Base-by-base conservation (phyloP, 1,140 invertebrate genomes). In the Temnothorax longispinosus region DNA sequence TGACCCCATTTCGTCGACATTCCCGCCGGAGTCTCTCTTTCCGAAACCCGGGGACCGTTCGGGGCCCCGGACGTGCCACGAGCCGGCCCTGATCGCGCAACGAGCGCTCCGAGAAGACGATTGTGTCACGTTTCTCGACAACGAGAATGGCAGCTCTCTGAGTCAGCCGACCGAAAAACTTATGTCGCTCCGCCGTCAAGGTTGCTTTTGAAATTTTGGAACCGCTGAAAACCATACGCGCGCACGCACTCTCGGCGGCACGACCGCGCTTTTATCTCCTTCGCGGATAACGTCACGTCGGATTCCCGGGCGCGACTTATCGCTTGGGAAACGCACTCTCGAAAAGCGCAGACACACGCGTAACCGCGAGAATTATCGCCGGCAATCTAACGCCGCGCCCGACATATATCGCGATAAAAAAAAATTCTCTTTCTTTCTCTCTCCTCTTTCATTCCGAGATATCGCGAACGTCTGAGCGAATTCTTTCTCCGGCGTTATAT, bases 131-230 rank as follows among this genome's bases (percentile, higher is more conserved):
- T 84, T 84, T 41, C 15, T 4, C 27, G 32, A 75, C n/a, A 38
- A 58, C 69, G 80, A 71, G 78, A 69, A 74, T 54, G n/a, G 69
- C 54, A 47, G 4, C 18, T 80, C 35, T 84, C 80, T 75, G 41
- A 74, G 54, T 84, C 80, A 84, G 80, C 56, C 38, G 69, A 84
- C 80, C 80, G 54, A 84, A 84, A 84, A 84, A 75, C 80, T 81
- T n/a, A 27, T 35, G 35, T 72, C 27, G 65, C 27, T 47, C 11
- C 18, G 77, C 21, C 69, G 54, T 74, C 80, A 84, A 84, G 80
- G 69, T 84, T 75, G 80, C 44, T 62, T 74, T 50, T 41, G 54
- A 75, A 75, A 75, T 84, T 84, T 84, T 27, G 80, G 80, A 84
- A 60, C 11, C 69, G 69, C 41, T 50, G 80, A 62, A 27, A 71